Percentiles rank a stretch among this genome's conserved stretches.
Conservation (phyloP, 1,140 invertebrate genomes). For the Drosophila parabipectinata region DNA sequence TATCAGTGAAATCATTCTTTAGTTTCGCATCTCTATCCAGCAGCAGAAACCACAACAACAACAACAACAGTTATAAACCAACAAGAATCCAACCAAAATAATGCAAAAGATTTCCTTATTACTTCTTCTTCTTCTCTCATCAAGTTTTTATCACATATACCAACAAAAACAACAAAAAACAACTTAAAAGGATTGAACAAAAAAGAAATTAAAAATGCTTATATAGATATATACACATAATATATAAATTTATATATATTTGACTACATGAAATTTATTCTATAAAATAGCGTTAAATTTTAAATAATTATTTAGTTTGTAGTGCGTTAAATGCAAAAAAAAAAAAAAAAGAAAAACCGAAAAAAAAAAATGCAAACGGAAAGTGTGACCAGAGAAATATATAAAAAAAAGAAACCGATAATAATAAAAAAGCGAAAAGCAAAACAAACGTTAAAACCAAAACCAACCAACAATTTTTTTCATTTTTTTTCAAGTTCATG, state of each 20-base stretch:
- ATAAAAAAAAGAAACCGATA: constrained; percentile 27
- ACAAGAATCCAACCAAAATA: constrained; percentile 31
- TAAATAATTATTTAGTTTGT: constrained; percentile 79
- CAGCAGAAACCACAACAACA: background rate
- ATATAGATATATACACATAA: constrained; percentile 53
- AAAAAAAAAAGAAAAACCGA: constrained; percentile 10
- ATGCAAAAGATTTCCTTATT: constrained; percentile 25
- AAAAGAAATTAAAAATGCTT: constrained; percentile 16
- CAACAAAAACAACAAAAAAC: constrained; percentile 13
- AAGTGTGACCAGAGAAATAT: constrained; percentile 38
- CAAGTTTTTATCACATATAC: constrained; percentile 27
- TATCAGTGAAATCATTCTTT: constrained; percentile 40
- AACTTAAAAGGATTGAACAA: background rate
- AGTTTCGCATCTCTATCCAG: constrained; percentile 40
- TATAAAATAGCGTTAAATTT: constrained; percentile 74
- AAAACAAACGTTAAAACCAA: constrained; percentile 66
- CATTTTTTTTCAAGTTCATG: constrained; percentile 69
- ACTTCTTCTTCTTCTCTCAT: constrained; percentile 13
- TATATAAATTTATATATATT: constrained; percentile 55
- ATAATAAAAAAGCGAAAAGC: constrained; percentile 67
- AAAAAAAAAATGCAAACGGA: constrained; percentile 24
- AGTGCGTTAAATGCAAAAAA: constrained; percentile 66
- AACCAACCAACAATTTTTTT: constrained; percentile 57
- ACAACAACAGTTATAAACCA: constrained; percentile 3
- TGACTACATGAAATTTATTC: constrained; percentile 59